Evolutionary conservation across 2,113 vertebrate genomes (phyloP), one percentile per base, ranked within the genome.

Genomic region (Cyanoramphus novaezelandiae): DNA sequence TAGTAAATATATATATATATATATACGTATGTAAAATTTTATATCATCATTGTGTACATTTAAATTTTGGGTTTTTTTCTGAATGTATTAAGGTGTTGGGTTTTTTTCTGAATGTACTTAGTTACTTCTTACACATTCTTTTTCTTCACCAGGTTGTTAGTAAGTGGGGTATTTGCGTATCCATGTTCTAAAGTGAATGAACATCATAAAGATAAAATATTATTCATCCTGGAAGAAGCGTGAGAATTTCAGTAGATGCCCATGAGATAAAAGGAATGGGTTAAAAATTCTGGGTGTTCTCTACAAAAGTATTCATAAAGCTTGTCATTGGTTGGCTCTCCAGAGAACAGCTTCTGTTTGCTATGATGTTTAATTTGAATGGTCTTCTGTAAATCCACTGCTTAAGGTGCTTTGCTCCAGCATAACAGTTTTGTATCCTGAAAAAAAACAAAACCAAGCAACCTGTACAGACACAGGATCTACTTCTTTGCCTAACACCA

Each of bases 211-310:
- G 50, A 81, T 27, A 37, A 90, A 47, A n/a, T 12, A 59, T 49
- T 67, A 37, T 84, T 89, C 68, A 84, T 70, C 33, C 47, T 95
- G 89, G 60, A 81, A 96, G 72, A 97, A 93, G n/a, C 69, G 16
- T 63, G 88, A 96, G 63, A 60, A 13, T 67, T 97, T 97, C 74
- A 93, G 59, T 10, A 96, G 91, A 91, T 70, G 25, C 55, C 19
- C 16, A 6, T 67, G 17, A 33, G 29, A 94, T 97, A 82, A 97
- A 97, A 97, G 57, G 24, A 86, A 59, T 43, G 43, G 33, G 75
- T 96, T 95, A 72, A 92, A 86, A 93, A 95, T 92, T 95, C 46
- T 84, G 69, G 52, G 21, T 35, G 10, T n/a, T 88, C 25, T 93
- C 62, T 90, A 44, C 47, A 82, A 84, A 10, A 90, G 65, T 57